Evolutionary conservation across 2,888 invertebrate species (phyloP).

Genomic region (Dolichomitus sp.): DNA sequence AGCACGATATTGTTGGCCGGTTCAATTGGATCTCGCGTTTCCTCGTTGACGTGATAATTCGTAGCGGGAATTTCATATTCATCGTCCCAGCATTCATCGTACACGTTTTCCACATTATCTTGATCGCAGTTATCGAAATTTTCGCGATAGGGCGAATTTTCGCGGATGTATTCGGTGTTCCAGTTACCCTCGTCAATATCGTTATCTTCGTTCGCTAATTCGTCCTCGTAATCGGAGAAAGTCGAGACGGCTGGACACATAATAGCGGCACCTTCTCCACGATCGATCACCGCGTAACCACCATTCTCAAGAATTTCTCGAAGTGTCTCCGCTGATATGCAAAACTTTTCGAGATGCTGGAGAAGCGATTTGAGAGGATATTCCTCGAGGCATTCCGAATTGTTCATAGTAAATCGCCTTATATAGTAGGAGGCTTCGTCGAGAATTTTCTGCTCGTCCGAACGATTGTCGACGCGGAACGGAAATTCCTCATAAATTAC

Average conservation of each 20-base stretch:
- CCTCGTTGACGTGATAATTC: neutral
- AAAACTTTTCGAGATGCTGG: constrained; percentile 68
- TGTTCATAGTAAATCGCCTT: constrained; percentile 67
- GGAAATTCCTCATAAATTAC: constrained; percentile 87
- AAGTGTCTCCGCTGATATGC: constrained; percentile 71
- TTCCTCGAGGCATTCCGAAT: constrained; percentile 72
- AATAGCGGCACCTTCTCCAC: constrained; percentile 72
- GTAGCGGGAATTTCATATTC: constrained; percentile 49
- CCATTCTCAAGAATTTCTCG: constrained; percentile 75
- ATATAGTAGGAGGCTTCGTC: constrained; percentile 80
- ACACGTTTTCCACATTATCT: constrained; percentile 18
- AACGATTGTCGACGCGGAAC: constrained; percentile 78
- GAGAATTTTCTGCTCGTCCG: constrained; percentile 81
- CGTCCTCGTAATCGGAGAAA: constrained; percentile 66
- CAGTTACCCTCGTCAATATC: neutral
- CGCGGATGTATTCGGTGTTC: neutral
- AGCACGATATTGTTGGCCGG: neutral
- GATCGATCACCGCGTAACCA: constrained; percentile 74
- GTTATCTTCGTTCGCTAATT: constrained; percentile 12
- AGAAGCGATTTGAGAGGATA: constrained; percentile 83
- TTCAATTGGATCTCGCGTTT: neutral
- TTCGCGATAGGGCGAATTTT: constrained; percentile 14
- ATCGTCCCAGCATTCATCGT: constrained; percentile 60
- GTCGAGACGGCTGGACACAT: constrained; percentile 70
- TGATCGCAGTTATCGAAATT: constrained; percentile 24